These are phyloP conservation scores for Thecophora atra DNA, from an alignment of 2,888 invertebrate genomes.

Conservation along the genomic window DNA sequence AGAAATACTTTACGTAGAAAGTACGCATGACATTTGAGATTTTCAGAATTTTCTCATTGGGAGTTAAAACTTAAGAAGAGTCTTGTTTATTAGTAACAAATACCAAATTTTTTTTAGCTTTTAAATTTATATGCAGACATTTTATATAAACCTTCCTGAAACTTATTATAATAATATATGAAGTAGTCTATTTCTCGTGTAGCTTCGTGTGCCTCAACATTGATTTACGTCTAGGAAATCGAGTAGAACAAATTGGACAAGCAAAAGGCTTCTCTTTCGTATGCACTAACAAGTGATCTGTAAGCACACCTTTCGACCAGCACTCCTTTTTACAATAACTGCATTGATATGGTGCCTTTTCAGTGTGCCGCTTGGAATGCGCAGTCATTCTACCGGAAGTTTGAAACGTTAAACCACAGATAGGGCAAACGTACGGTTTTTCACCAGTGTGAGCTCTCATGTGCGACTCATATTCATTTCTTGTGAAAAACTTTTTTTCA, in stretches of 20 bases:
- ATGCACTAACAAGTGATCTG: conserved; percentile 13
- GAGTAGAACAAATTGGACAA: not conserved
- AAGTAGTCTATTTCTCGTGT: not conserved
- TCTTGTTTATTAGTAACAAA: no score
- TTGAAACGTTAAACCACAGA: conserved; percentile 67
- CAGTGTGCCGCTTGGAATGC: conserved; percentile 13
- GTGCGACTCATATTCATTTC: conserved; percentile 2
- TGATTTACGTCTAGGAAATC: conserved; percentile 8
- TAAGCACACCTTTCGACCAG: not conserved
- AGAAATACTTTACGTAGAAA: no score
- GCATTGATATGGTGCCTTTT: conserved; percentile 21
- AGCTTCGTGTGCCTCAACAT: conserved; percentile 1
- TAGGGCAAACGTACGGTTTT: conserved; percentile 8
- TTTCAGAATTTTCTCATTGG: no score
- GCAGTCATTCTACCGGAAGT: conserved; percentile 4
- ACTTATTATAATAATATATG: not conserved
- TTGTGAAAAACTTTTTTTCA: conserved; percentile 5
- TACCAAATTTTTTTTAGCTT: no score
- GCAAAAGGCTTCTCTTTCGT: conserved; percentile 19
- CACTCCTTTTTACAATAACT: conserved; percentile 35
- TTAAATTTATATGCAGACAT: no score
- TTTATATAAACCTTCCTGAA: not conserved
- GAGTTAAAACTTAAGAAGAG: no score
- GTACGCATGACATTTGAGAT: no score
- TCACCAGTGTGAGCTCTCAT: conserved; percentile 26